phyloP scores from a whole-genome alignment of 2,888 invertebrate genomes.

The Phragmatobia fuliginosa region DNA sequence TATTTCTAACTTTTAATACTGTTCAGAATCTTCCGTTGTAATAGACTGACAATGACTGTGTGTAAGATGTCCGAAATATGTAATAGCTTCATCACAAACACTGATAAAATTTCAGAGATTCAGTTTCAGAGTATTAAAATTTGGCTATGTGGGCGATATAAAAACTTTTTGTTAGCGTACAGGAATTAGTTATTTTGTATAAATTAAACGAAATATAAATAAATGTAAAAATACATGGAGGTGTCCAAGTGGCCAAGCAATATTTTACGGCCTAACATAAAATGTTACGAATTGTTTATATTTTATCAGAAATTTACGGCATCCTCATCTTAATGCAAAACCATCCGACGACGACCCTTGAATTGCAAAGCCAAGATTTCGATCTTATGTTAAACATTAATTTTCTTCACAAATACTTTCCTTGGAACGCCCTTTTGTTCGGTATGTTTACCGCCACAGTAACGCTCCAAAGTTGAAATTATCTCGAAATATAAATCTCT shows the following conservation, averaged over 20 bases:
- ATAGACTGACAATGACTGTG: too few relatives aligned
- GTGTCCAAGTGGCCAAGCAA: constrained; percentile 23
- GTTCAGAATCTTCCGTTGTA: not conserved
- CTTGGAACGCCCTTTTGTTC: constrained; percentile 54
- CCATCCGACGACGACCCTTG: constrained; percentile 44
- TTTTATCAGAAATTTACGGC: constrained; percentile 48
- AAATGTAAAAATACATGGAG: constrained; percentile 13
- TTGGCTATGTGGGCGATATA: too few relatives aligned
- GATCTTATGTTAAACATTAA: constrained; percentile 62
- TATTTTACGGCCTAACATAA: constrained; percentile 22
- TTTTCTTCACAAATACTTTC: constrained; percentile 62
- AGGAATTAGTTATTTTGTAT: constrained; percentile 8
- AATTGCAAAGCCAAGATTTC: constrained; percentile 55
- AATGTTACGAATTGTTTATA: constrained; percentile 43
- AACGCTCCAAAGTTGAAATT: constrained; percentile 54
- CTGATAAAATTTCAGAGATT: not conserved
- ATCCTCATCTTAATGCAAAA: constrained; percentile 55
- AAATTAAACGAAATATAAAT: constrained; percentile 14
- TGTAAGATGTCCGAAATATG: too few relatives aligned
- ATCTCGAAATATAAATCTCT: constrained; percentile 56
- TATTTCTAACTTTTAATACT: not conserved
- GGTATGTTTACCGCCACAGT: constrained; percentile 53
- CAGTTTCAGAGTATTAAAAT: not conserved
- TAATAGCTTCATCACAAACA: not conserved
- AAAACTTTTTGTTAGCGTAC: constrained; percentile 8